Conservation (phyloP, 2,797 vertebrate genomes). For the Poeciliopsis turneri region DNA sequence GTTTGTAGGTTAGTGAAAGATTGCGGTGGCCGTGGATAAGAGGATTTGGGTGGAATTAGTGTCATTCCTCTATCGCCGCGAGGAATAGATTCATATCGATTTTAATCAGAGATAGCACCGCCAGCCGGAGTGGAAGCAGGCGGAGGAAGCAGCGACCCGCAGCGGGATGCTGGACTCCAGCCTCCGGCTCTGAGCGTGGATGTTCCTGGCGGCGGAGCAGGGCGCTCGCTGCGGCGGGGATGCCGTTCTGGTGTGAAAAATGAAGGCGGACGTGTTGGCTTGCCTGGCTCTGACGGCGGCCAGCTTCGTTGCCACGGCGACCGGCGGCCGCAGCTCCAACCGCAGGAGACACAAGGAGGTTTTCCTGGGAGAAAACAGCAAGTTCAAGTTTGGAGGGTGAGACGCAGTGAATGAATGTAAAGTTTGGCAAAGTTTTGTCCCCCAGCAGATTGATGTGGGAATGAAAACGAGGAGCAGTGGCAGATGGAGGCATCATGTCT, state of each 20-base stretch:
- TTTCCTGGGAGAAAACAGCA: constrained; percentile 78
- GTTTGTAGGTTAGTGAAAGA: constrained; percentile 84
- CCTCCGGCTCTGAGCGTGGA: constrained; percentile 25
- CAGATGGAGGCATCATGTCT: neutral
- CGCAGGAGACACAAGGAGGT: constrained; percentile 82
- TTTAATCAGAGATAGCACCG: constrained; percentile 78
- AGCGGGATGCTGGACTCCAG: constrained; percentile 32
- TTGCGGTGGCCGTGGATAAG: constrained; percentile 80
- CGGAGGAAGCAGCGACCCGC: constrained; percentile 12
- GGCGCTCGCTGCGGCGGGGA: constrained; percentile 23
- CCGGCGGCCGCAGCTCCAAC: constrained; percentile 66
- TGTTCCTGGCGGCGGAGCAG: constrained; percentile 21
- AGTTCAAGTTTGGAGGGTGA: constrained; percentile 82
- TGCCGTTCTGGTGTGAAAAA: constrained; percentile 51
- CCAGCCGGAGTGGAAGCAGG: constrained; percentile 37
- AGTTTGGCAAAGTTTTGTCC: neutral
- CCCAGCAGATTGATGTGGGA: neutral
- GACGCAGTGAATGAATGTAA: constrained; percentile 6
- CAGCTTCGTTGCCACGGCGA: constrained; percentile 64
- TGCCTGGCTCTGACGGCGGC: constrained; percentile 78
- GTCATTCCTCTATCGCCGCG: constrained; percentile 79
- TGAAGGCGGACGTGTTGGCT: constrained; percentile 79
- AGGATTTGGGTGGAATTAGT: constrained; percentile 86
- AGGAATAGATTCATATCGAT: constrained; percentile 82
- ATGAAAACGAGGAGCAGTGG: neutral